phyloP scores from a whole-genome alignment of 2,113 vertebrate species.

The Eulacestoma nigropectus region DNA sequence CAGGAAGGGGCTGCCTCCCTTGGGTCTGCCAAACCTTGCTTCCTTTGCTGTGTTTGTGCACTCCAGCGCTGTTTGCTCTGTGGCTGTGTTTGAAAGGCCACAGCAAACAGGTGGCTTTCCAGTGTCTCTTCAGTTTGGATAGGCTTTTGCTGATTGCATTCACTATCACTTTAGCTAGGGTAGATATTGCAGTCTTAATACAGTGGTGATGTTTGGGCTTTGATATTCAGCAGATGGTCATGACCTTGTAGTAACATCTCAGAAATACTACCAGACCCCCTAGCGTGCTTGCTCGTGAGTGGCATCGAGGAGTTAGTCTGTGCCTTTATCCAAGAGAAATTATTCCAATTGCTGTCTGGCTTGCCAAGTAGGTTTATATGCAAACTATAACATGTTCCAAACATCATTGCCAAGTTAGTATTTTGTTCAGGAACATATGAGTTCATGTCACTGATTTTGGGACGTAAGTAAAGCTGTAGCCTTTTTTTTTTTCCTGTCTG shows the following conservation, averaged over 20 bases:
- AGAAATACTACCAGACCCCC: background rate
- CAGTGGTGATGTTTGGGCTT: background rate
- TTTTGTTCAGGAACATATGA: background rate
- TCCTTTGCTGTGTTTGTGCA: rapidly evolving
- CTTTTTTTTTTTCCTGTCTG: background rate
- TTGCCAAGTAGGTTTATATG: conserved; percentile 13
- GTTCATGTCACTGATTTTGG: background rate
- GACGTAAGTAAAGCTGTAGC: background rate
- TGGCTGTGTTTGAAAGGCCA: background rate
- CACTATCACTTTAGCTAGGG: background rate
- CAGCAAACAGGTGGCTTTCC: background rate
- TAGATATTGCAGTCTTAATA: background rate
- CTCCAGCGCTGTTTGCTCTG: background rate
- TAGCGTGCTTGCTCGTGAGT: background rate
- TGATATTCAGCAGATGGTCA: background rate
- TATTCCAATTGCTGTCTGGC: background rate
- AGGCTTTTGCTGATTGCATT: background rate
- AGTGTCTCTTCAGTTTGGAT: background rate
- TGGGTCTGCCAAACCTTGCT: background rate
- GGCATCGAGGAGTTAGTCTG: background rate
- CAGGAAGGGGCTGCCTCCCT: background rate
- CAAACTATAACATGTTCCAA: background rate
- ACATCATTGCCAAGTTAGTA: background rate
- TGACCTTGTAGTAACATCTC: background rate
- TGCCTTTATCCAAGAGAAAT: background rate